These are phyloP conservation scores for Ctenochaetus hawaiiensis DNA, from an alignment of 2,797 vertebrate species.

Conservation along the genomic window DNA sequence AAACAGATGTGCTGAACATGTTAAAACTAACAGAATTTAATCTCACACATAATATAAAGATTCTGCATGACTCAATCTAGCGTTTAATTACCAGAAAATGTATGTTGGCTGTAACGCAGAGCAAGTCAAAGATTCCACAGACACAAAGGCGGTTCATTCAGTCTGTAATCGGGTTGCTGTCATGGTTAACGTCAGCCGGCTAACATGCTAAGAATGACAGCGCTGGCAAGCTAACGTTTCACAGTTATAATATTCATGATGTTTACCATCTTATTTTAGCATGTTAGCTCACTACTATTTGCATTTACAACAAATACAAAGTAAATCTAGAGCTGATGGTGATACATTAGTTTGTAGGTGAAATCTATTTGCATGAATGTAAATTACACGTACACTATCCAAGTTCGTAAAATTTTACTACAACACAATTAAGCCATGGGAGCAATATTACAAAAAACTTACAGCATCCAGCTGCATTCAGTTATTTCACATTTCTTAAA, in stretches of 20 bases:
- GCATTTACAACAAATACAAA: background rate
- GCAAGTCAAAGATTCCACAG: background rate
- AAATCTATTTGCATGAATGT: no score
- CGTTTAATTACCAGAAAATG: constrained; percentile 17
- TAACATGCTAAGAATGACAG: background rate
- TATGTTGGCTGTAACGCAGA: background rate
- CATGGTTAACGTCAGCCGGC: background rate
- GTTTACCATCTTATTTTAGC: no score
- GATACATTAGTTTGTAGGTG: no score
- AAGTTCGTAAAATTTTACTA: no score
- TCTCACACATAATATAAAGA: background rate
- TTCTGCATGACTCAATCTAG: background rate
- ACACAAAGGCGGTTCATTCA: background rate
- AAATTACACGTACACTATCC: no score
- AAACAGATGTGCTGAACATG: background rate
- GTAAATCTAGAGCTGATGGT: no score
- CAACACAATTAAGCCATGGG: no score
- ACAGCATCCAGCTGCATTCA: background rate
- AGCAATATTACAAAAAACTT: no score
- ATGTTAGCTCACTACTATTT: background rate
- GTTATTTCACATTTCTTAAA: background rate
- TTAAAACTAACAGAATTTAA: constrained; percentile 26
- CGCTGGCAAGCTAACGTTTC: background rate
- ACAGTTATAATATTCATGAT: no score
- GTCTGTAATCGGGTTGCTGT: background rate